Evolutionary conservation across 2,797 vertebrate genomes (phyloP).

Genomic region (Sebastes cheni): DNA sequence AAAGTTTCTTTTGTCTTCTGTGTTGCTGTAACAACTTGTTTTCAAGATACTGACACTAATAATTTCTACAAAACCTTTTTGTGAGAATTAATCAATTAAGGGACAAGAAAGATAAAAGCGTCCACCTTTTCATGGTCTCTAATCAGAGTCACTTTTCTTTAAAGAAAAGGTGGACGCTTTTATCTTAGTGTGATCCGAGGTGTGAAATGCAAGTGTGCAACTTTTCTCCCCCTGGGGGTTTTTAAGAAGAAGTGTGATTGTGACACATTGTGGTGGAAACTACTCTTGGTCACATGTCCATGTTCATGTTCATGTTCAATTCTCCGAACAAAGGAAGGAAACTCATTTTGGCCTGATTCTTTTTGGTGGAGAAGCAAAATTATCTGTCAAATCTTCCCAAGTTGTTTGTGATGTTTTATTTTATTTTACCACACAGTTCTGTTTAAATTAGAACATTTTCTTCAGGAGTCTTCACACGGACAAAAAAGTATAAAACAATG

Average conservation of each 20-base stretch:
- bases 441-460: too few species aligned
- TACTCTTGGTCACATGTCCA: background rate
- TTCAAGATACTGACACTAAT: too few species aligned
- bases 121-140: background rate
- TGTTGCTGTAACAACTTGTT: background rate
- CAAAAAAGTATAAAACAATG: background rate
- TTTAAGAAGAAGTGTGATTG: conserved; percentile 24
- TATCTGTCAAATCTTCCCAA: background rate
- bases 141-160: background rate
- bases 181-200: background rate
- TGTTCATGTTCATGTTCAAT: background rate
- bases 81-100: background rate
- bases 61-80: background rate
- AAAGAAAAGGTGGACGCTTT: too few species aligned
- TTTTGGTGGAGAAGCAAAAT: background rate
- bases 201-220: conserved; percentile 12
- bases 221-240: accelerated
- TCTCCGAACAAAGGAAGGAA: conserved; percentile 13
- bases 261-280: conserved; percentile 20
- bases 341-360: background rate
- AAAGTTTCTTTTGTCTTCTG: background rate
- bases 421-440: background rate
- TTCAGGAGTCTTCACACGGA: too few species aligned
- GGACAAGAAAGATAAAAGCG: background rate
- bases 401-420: background rate